Conservation (phyloP, 1,140 invertebrate species). For the Pseudomyrmex sp. region DNA sequence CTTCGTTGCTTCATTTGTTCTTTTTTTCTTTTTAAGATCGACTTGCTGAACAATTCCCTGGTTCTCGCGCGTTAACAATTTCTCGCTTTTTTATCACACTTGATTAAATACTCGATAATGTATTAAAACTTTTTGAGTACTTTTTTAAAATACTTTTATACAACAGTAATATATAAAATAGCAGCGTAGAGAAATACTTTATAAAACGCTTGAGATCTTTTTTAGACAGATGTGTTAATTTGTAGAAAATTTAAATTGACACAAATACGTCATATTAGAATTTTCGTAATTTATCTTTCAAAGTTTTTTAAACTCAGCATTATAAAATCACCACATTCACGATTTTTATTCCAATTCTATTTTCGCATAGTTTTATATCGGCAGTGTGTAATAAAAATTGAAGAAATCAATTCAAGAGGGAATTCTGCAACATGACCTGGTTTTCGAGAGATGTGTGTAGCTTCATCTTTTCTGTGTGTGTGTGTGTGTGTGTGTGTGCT, state of each 20-base stretch:
- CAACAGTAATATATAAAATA: no score
- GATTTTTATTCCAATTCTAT: no score
- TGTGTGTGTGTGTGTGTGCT: background rate
- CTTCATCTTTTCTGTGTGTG: background rate
- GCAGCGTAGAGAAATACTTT: no score
- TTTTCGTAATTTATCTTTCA: no score
- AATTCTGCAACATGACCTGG: constrained; percentile 5
- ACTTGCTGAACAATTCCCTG: constrained; percentile 21
- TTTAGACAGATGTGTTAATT: background rate
- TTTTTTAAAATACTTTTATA: background rate
- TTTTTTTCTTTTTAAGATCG: constrained; percentile 43
- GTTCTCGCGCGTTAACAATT: background rate
- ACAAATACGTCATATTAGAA: no score
- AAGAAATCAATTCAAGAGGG: constrained; percentile 12
- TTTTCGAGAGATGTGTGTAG: constrained; percentile 1
- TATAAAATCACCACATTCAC: no score
- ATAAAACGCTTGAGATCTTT: background rate
- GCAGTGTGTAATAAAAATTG: background rate
- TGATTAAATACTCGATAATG: constrained; percentile 29
- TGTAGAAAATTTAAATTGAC: no score
- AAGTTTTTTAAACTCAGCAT: no score
- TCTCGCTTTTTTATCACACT: constrained; percentile 6
- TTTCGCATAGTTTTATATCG: background rate
- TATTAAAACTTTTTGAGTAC: constrained; percentile 3
- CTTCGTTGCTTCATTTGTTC: constrained; percentile 20